phyloP scores from a whole-genome alignment of 2,113 vertebrate species.

The Leuciscus idus region DNA sequence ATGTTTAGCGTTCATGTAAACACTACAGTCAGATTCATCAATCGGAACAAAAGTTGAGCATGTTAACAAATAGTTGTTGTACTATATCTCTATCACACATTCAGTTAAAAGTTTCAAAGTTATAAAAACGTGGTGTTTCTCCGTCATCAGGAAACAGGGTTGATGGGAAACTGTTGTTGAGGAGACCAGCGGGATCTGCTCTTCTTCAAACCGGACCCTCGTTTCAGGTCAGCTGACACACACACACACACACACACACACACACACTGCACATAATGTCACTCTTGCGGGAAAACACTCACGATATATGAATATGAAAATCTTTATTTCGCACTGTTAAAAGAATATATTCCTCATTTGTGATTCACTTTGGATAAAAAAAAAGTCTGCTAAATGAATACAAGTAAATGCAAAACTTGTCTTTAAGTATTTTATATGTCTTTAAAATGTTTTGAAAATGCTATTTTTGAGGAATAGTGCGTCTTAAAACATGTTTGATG shows the following conservation, averaged over 20 bases:
- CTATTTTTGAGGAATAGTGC: not conserved
- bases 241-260: no score
- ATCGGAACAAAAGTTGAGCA: no score
- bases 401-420: no score
- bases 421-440: no score
- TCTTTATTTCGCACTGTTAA: no score
- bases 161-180: slow-evolving; percentile 78
- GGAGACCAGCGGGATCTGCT: slow-evolving; percentile 79
- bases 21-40: no score
- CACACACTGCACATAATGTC: not conserved
- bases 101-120: no score
- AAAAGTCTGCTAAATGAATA: not conserved
- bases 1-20: no score
- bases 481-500: not conserved
- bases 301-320: not conserved
- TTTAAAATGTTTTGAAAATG: no score
- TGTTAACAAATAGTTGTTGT: no score
- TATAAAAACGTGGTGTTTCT: not conserved
- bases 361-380: not conserved
- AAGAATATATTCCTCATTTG: not conserved
- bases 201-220: slow-evolving; percentile 79
- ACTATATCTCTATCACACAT: no score
- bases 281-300: not conserved
- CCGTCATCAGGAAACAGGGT: slow-evolving; percentile 82
- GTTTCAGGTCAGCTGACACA: slow-evolving; percentile 83